Evolutionary conservation across 2,888 invertebrate genomes (phyloP).

Genomic region (Aleiodes leptofemur): DNA sequence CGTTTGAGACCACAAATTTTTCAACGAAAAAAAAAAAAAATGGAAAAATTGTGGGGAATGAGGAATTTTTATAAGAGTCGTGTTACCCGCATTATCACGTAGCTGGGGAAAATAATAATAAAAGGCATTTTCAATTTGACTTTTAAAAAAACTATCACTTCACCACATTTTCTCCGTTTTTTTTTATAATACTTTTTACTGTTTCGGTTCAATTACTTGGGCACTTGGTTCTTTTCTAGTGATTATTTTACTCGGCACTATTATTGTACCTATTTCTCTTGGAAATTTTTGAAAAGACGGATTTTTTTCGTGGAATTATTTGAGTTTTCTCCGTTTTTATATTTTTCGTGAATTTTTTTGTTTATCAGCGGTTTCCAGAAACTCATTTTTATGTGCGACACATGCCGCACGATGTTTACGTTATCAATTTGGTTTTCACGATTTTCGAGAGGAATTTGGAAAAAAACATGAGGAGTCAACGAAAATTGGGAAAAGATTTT

Average conservation of each 20-base stretch:
- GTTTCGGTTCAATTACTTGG: background rate
- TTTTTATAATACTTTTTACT: background rate
- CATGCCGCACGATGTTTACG: constrained; percentile 30
- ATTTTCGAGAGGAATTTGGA: background rate
- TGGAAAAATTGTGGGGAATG: constrained; percentile 16
- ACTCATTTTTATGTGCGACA: too few relatives aligned
- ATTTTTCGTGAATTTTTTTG: too few relatives aligned
- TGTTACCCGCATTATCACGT: constrained; percentile 45
- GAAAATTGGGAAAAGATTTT: background rate
- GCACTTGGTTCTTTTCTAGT: background rate
- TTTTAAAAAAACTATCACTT: constrained; percentile 12
- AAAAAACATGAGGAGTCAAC: too few relatives aligned
- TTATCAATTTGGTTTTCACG: constrained; percentile 33
- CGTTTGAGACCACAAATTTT: background rate
- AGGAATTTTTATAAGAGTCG: constrained; percentile 33
- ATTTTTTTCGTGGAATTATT: too few relatives aligned
- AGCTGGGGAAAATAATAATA: constrained; percentile 43
- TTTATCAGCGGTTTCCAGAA: too few relatives aligned
- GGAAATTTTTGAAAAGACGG: background rate
- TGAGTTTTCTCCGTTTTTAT: too few relatives aligned
- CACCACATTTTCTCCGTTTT: background rate
- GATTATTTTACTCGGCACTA: constrained; percentile 10
- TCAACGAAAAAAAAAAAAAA: constrained; percentile 9
- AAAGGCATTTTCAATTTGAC: background rate
- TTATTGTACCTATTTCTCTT: too few relatives aligned